Base-by-base conservation (phyloP, 2,888 invertebrate species). In the Portevinia maculata region DNA sequence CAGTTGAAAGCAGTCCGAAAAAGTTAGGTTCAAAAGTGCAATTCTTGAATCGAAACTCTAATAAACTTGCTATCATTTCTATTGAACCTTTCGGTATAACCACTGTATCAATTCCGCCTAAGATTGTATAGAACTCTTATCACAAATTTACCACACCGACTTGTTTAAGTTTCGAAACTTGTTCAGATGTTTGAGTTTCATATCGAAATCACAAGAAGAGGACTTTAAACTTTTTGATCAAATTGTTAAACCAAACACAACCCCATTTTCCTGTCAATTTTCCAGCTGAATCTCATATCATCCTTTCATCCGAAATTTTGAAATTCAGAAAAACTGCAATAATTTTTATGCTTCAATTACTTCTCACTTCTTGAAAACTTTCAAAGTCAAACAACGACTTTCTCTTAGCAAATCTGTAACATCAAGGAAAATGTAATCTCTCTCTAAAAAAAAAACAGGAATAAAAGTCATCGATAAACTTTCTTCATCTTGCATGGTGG, bases 381-480 rank as follows among this genome's bases (percentile, higher is more conserved):
- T 73, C 67, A 83, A 78, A 83, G 78, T 83, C 83, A 83, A 83
- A 83, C 78, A 78, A 67, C 15, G 67, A 65, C 41, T 55, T 65
- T 71, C 28, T 44, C 59, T 37, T 24, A 32, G 41, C 39, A 60
- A 59, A 65, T 60, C 60, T 48, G 19, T 19, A 78, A 69, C 44
- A 19, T 39, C 44, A 53, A 50, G 39, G 57, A 55, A 48, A 70
- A 37, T 34, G 46, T 19, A 73, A 21, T 30, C n/a, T 11, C 28
- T 48, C 30, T 15, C 48, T 50, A 53, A 50, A 41, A 48, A 57
- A 55, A 55, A 13, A 28, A 28, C n/a, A 19, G 5, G 24, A 37
- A 44, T 19, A 19, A 34, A 69, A 46, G 48, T 19, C 7, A 69
- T 57, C 21, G 65, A 44, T 62, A 83, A 83, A 78, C 67, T 73